Base-by-base conservation (phyloP, 2,888 invertebrate genomes). In the Rhopalosiphum nymphaeae region DNA sequence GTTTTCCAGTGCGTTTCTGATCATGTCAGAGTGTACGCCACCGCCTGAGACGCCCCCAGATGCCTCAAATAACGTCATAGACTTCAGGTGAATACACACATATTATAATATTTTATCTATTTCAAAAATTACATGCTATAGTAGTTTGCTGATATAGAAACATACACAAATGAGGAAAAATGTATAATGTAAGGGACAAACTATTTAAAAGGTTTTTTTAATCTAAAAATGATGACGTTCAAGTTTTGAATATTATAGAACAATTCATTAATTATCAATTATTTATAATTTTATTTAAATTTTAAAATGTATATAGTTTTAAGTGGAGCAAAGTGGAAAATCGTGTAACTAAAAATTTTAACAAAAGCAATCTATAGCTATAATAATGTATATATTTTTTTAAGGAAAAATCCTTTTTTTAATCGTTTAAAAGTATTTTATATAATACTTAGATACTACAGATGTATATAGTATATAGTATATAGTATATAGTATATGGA, bases 1-100 rank as follows among this genome's bases (percentile, higher is more conserved):
- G 11, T 86, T 94, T n/a, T 94, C 94, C n/a, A 91, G 26, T 3
- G 94, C 94, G 7, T 94, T 94, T 46, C 67, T 94, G 25, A 91
- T 94, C 49, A 94, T 94, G 86, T 90, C 94, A 25, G 94, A 94
- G 61, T 94, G 93, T 13, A 56, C 42, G 42, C 42, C 61, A 3
- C 16, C 42, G 46, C 29, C 90, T 67, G 2, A n/a, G 36, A 29
- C 57, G 61, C 0, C 26, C 13, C 26, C 46, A 61, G 16, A 11
- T 61, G 11, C 29, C 26, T 25, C 49, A 26, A 53, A 26, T 21
- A 42, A 85, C 46, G 49, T 53, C 4, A 67, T 90, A 49, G 85
- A 85, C 25, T 91, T 91, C 91, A 91, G 57, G 91, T 91, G 7
- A 78, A 21, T 46, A 36, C 10, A 10, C 36, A 1, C 49, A 53